A percentile compares a stretch with the other conserved stretches of the same genome.
phyloP scores from a whole-genome alignment of 1,140 invertebrate species.

The Papilio helenus region DNA sequence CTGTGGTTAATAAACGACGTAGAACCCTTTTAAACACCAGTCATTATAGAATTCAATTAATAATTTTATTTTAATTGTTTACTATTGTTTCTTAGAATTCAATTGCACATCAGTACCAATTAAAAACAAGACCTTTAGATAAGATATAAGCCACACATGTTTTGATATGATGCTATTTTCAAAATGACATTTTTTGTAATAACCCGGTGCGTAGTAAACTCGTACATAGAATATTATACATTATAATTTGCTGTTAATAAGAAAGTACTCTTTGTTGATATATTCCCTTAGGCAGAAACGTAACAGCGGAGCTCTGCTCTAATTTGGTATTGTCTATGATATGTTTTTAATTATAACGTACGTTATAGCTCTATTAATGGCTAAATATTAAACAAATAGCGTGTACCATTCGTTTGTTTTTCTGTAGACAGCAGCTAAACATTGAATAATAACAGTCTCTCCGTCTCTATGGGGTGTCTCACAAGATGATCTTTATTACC shows the following conservation, averaged over 20 bases:
- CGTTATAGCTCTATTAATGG: not conserved
- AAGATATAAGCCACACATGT: not conserved
- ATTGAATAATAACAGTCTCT: not conserved
- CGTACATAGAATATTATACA: not conserved
- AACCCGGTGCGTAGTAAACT: not conserved
- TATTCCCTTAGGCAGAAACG: not conserved
- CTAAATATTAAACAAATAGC: slow-evolving; percentile 14
- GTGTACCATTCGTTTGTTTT: not conserved
- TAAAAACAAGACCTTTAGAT: not conserved
- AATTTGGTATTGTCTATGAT: not conserved
- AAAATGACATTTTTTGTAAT: not conserved
- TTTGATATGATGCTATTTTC: not conserved
- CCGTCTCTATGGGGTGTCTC: no score
- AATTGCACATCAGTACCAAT: not conserved
- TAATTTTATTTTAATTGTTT: slow-evolving; percentile 34
- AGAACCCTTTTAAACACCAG: slow-evolving; percentile 13
- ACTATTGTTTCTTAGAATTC: not conserved
- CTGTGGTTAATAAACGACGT: slow-evolving; percentile 39
- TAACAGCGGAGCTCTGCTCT: not conserved
- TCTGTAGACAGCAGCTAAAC: not conserved
- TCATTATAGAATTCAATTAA: slow-evolving; percentile 1
- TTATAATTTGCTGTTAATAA: not conserved
- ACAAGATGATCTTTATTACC: no score
- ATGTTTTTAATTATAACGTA: slow-evolving; percentile 1
- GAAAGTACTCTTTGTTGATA: not conserved